A percentile compares a stretch with the other conserved stretches of the same genome.
phyloP scores from a whole-genome alignment of 2,797 vertebrate species.

The Darevskia nairensis region DNA sequence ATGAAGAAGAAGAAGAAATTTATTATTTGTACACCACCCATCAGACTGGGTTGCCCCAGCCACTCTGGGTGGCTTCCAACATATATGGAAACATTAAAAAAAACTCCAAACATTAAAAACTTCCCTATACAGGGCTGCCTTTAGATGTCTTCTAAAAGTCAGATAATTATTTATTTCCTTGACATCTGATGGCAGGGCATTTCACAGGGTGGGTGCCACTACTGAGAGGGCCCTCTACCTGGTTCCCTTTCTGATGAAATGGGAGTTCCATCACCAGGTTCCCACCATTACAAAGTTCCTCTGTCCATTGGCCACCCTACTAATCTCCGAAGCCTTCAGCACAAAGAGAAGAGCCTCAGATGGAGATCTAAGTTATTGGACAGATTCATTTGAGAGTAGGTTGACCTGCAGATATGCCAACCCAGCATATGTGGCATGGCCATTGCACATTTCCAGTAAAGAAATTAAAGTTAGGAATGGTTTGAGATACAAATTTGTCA shows the following conservation, averaged over 20 bases:
- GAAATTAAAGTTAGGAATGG: background rate
- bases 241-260: background rate
- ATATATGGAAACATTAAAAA: no score
- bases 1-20: no score
- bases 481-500: background rate
- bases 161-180: no score
- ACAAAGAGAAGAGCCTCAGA: background rate
- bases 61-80: no score
- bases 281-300: background rate
- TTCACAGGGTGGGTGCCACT: no score
- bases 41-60: no score
- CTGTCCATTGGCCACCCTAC: background rate
- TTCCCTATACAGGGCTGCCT: no score
- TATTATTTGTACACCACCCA: no score
- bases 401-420: background rate
- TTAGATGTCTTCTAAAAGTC: no score
- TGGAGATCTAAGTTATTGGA: background rate
- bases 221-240: no score
- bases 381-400: background rate
- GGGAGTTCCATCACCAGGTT: background rate
- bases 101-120: no score
- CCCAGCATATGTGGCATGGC: background rate
- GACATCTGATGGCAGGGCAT: no score
- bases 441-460: background rate
- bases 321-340: background rate